These are phyloP conservation scores for Hydrolagus affinis DNA, from an alignment of 2,113 vertebrate species.

Conservation along the genomic window DNA sequence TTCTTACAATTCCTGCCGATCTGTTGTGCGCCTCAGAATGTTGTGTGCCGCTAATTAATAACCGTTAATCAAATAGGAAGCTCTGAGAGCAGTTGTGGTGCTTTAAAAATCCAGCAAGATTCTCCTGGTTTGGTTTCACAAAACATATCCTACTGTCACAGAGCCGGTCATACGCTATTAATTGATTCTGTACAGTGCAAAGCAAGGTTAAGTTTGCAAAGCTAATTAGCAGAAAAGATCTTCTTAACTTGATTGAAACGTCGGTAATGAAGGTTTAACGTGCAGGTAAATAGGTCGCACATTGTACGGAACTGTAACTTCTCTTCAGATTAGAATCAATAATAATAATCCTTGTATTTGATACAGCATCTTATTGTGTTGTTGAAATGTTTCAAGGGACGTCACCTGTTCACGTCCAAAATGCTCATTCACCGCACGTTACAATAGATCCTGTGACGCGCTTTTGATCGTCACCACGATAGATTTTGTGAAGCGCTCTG, in stretches of 20 bases:
- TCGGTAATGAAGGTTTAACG: neutral
- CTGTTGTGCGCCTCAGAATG: neutral
- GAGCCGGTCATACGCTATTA: neutral
- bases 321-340: neutral
- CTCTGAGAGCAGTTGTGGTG: slow-evolving; percentile 1
- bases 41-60: slow-evolving; percentile 18
- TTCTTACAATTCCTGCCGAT: no score
- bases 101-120: slow-evolving; percentile 11
- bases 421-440: no score
- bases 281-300: neutral
- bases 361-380: no score
- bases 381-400: no score
- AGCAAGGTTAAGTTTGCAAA: neutral
- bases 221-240: slow-evolving; percentile 10
- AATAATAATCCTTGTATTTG: neutral
- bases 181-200: slow-evolving; percentile 15
- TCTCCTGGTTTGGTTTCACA: neutral
- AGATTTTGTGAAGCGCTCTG: no score
- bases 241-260: slow-evolving; percentile 23
- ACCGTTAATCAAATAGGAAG: neutral
- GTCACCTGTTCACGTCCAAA: no score
- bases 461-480: no score
- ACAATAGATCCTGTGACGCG: no score
- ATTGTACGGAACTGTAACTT: neutral
- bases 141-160: slow-evolving; percentile 7